A percentile compares a stretch with the other conserved stretches of the same genome.
These are phyloP conservation scores for Gastracanthus pulcherrimus DNA, from an alignment of 2,888 invertebrate genomes.

Conservation along the genomic window DNA sequence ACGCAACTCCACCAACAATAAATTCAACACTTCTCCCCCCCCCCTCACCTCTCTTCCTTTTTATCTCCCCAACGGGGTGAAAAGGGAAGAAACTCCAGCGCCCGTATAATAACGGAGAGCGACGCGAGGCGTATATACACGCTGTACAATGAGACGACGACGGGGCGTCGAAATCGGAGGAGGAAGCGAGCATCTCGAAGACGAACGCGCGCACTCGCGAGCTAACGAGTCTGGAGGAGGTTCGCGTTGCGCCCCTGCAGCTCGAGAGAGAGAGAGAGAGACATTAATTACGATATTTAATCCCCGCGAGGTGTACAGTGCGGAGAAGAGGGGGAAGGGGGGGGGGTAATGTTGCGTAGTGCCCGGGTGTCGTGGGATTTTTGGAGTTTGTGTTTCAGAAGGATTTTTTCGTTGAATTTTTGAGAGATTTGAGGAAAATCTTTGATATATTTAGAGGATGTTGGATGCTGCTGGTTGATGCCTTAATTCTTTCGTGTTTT, in stretches of 20 bases:
- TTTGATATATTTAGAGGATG: too few species aligned
- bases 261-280: too few species aligned
- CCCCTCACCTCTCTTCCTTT: background rate
- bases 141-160: background rate
- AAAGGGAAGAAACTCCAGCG: background rate
- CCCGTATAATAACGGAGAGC: conserved; percentile 1
- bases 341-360: background rate
- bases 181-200: background rate
- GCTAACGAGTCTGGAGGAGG: conserved; percentile 1
- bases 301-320: too few species aligned
- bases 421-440: too few species aligned
- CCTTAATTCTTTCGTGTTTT: too few species aligned
- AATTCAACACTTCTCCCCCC: background rate
- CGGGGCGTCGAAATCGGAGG: conserved; percentile 7
- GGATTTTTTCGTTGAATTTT: too few species aligned
- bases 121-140: background rate
- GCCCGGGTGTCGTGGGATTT: background rate
- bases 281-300: conserved; percentile 46
- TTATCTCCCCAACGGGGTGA: background rate
- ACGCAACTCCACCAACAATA: background rate
- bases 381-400: too few species aligned
- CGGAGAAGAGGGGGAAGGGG: background rate
- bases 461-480: too few species aligned
- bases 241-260: conserved; percentile 17
- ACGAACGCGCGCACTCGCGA: background rate